These are phyloP conservation scores for Anthopleura xanthogrammica DNA, from an alignment of 92 coral and sea anemone species.

Conservation along the genomic window DNA sequence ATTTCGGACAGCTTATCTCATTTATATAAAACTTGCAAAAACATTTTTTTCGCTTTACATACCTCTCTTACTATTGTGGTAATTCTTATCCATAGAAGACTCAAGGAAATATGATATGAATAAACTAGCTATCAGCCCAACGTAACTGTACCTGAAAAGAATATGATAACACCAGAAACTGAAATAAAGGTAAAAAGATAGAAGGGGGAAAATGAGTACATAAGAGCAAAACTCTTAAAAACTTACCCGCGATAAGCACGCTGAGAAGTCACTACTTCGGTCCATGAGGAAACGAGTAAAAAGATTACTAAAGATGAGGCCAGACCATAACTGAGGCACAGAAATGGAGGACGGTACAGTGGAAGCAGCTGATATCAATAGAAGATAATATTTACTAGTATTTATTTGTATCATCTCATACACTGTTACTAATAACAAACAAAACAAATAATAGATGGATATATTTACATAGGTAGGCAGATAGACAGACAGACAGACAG, in stretches of 20 bases:
- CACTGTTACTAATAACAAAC: background rate
- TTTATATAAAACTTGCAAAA: no score
- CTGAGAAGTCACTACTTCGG: conserved; percentile 14
- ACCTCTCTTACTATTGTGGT: background rate
- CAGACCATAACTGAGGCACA: conserved; percentile 43
- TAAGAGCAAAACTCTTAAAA: background rate
- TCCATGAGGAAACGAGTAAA: conserved; percentile 56
- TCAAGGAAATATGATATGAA: conserved; percentile 11
- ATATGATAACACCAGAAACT: background rate
- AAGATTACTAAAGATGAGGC: conserved; percentile 43
- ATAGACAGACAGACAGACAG: no score
- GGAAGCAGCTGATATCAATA: conserved; percentile 11
- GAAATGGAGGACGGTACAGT: conserved; percentile 44
- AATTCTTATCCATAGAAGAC: background rate
- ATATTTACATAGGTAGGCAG: no score
- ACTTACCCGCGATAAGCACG: conserved; percentile 39
- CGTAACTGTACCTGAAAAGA: conserved; percentile 2
- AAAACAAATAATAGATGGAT: background rate
- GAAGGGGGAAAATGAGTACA: background rate
- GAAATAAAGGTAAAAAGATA: no score
- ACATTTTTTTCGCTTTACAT: background rate
- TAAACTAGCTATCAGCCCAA: background rate
- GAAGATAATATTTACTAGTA: background rate
- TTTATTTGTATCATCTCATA: no score
- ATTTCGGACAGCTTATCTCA: no score